A percentile compares a stretch with the other conserved stretches of the same genome.
These are phyloP conservation scores for Microplitis mediator DNA, from an alignment of 1,140 invertebrate genomes.

Conservation along the genomic window DNA sequence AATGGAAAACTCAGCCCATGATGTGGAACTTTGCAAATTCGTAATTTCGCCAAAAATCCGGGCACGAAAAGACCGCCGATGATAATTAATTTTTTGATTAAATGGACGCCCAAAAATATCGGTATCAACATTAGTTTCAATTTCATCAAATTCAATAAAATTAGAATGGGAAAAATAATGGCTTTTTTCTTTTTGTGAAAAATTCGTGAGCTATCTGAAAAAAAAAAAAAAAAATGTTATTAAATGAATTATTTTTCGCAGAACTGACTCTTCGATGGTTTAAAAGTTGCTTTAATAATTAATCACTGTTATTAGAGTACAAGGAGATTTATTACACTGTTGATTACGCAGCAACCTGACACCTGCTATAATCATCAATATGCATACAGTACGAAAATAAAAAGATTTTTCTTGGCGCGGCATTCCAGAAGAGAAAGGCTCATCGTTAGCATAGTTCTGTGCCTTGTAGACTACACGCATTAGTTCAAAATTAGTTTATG, in stretches of 20 bases:
- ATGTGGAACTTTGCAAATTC: slow-evolving; percentile 66
- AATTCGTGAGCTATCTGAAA: slow-evolving; percentile 44
- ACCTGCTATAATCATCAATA: background rate
- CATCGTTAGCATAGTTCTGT: background rate
- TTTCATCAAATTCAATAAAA: slow-evolving; percentile 68
- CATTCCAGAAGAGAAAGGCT: slow-evolving; percentile 23
- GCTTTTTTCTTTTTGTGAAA: slow-evolving; percentile 67
- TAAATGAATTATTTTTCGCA: background rate
- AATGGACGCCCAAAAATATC: slow-evolving; percentile 68
- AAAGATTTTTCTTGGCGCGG: background rate
- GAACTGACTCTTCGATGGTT: background rate
- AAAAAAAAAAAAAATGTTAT: slow-evolving; percentile 9
- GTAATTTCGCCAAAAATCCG: slow-evolving; percentile 67
- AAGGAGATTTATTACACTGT: too few species aligned
- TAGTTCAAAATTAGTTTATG: too few species aligned
- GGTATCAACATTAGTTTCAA: slow-evolving; percentile 69
- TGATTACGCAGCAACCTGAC: too few species aligned
- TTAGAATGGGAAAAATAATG: slow-evolving; percentile 68
- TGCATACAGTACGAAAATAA: background rate
- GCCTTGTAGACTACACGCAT: background rate
- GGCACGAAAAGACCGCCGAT: slow-evolving; percentile 68
- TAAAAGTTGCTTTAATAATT: background rate
- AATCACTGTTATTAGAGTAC: background rate
- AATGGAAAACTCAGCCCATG: slow-evolving; percentile 30
- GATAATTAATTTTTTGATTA: slow-evolving; percentile 73